Evolutionary conservation across 2,113 vertebrate species (phyloP), one percentile per base, ranked within the genome.

Genomic region (Psammodynastes pulverulentus): DNA sequence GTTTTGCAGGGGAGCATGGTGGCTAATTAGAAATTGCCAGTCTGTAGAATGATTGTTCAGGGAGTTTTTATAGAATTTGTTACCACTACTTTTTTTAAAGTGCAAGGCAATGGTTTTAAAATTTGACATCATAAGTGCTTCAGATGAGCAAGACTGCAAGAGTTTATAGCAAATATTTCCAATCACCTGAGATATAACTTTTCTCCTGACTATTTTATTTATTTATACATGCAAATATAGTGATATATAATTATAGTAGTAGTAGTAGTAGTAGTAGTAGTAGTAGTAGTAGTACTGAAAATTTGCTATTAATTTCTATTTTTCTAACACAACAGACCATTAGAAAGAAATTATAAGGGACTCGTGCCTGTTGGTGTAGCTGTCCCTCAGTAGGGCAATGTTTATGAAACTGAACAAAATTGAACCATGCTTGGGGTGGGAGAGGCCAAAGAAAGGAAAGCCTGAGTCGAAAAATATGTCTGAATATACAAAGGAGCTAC

Each of bases 11-110:
- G 72, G 0, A 1, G 5, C 34, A 23, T 15, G 67, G 89, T 45
- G 3, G 5, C 56, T 95, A 93, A 94, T 94, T 93, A 92, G 88
- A 95, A 93, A 51, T 84, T 56, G 58, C 45, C 24, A 90, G 85
- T 88, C 54, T 58, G n/a, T 86, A 58, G 89, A 91, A 84, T 9
- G 86, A 58, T 24, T 95, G 39, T 94, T 95, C 93, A 87, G 86
- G 72, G 95, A 87, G 10, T 26, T 93, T 94, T 51, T 84, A 87
- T 48, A 51, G 90, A 94, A 49, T 79, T 52, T 39, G 3, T 1
- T 85, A 93, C 89, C 95, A 88, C 24, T 0, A 88, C 91, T 79
- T 58, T 88, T 88, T 62, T 87, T 48, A 87, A 90, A 94, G 85
- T 72, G 1, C 5, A 54, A 92, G 3, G 1, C 54, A 90, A 15